phyloP scores from a whole-genome alignment of 2,113 vertebrate genomes.

The Erythrolamprus reginae region DNA sequence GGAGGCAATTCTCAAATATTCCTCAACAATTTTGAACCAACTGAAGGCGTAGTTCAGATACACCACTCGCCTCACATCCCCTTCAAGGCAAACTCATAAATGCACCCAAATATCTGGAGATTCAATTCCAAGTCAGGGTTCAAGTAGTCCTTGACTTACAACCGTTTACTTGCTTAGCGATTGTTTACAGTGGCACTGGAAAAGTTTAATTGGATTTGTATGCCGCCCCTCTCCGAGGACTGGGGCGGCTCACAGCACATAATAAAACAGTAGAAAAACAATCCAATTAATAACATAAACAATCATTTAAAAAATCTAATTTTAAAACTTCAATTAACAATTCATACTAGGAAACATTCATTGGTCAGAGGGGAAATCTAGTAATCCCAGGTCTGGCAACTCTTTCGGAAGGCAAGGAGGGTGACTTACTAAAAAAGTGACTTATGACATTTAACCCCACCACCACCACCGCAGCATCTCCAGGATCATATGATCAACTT shows the following conservation, averaged over 20 bases:
- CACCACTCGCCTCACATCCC: neutral
- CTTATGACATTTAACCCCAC: neutral
- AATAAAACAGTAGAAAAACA: too few relatives aligned
- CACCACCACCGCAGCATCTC: neutral
- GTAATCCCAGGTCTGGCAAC: too few relatives aligned
- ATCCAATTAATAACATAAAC: too few relatives aligned
- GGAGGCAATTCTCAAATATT: neutral
- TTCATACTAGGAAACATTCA: too few relatives aligned
- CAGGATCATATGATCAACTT: neutral
- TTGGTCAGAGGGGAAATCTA: too few relatives aligned
- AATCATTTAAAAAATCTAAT: too few relatives aligned
- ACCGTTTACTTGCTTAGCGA: neutral
- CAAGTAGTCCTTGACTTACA: neutral
- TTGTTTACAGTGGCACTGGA: neutral
- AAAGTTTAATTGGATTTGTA: too few relatives aligned
- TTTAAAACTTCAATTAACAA: too few relatives aligned
- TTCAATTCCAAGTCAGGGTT: neutral
- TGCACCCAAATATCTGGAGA: neutral
- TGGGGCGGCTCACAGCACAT: too few relatives aligned
- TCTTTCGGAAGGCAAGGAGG: too few relatives aligned
- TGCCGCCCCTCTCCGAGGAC: too few relatives aligned
- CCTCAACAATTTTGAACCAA: neutral
- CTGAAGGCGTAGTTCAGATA: neutral
- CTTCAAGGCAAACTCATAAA: neutral
- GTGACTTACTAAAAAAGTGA: too few relatives aligned